phyloP scores from a whole-genome alignment of 1,140 invertebrate genomes.

The Drosophila melanica region DNA sequence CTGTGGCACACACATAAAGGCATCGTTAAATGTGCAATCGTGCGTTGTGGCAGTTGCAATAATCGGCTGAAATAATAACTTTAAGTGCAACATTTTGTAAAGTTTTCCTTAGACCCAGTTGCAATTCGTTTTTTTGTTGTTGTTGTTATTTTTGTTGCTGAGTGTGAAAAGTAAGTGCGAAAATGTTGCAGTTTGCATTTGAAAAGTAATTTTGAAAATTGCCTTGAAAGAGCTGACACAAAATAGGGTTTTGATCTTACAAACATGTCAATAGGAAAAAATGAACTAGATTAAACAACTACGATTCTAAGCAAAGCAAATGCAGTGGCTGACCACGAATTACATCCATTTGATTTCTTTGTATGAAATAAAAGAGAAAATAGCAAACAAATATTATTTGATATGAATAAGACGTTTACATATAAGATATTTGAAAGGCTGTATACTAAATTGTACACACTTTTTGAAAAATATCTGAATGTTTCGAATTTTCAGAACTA shows the following conservation, averaged over 20 bases:
- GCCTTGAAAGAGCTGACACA: slow-evolving; percentile 14
- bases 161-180: slow-evolving; percentile 53
- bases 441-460: no score
- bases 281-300: neutral
- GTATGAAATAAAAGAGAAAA: no score
- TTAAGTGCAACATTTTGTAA: slow-evolving; percentile 75
- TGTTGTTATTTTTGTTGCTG: no score
- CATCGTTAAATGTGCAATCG: slow-evolving; percentile 75
- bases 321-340: no score
- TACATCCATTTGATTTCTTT: no score
- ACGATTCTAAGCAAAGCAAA: no score
- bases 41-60: slow-evolving; percentile 70
- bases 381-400: no score
- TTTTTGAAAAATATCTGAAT: no score
- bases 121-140: neutral
- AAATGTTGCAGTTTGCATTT: slow-evolving; percentile 33
- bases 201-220: slow-evolving; percentile 41
- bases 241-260: slow-evolving; percentile 16
- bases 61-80: slow-evolving; percentile 77
- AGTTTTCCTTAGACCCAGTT: slow-evolving; percentile 41
- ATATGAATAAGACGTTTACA: no score
- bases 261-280: neutral
- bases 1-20: slow-evolving; percentile 31
- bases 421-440: no score
- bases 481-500: no score